These are phyloP conservation scores for Drosophila sp. DNA, from an alignment of 1,140 invertebrate genomes.

Conservation along the genomic window DNA sequence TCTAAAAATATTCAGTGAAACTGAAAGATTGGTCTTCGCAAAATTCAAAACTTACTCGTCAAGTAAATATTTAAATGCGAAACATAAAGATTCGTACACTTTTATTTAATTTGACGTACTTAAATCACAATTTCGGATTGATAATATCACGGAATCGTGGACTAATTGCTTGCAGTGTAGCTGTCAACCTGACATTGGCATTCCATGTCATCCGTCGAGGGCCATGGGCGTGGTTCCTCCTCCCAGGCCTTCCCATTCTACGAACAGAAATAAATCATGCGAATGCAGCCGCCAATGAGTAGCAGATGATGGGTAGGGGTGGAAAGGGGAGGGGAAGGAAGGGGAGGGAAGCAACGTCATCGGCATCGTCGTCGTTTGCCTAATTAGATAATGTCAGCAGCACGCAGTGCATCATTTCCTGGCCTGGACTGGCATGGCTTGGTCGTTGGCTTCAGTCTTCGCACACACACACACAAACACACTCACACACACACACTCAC, in stretches of 20 bases:
- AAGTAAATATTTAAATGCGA: too few relatives aligned
- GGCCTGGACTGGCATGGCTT: slow-evolving; percentile 9
- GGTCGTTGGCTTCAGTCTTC: slow-evolving; percentile 15
- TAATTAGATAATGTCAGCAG: slow-evolving; percentile 81
- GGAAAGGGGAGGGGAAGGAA: neutral
- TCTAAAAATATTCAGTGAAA: too few relatives aligned
- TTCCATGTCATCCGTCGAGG: slow-evolving; percentile 52
- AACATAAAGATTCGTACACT: too few relatives aligned
- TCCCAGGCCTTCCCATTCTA: neutral
- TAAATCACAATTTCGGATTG: too few relatives aligned
- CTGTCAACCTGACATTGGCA: slow-evolving; percentile 66
- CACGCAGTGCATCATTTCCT: slow-evolving; percentile 49
- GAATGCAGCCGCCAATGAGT: slow-evolving; percentile 35
- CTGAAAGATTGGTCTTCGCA: too few relatives aligned
- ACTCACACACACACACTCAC: neutral
- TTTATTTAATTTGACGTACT: too few relatives aligned
- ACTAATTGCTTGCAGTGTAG: too few relatives aligned
- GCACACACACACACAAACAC: slow-evolving; percentile 11
- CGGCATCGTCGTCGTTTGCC: slow-evolving; percentile 39
- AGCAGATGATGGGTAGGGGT: neutral
- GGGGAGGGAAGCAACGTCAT: neutral
- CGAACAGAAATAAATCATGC: slow-evolving; percentile 66
- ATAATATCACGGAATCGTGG: too few relatives aligned
- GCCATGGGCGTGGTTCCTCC: neutral
- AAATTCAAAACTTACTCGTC: too few relatives aligned